These are phyloP conservation scores for Cephus cinctus DNA, from an alignment of 1,140 invertebrate species.

Conservation along the genomic window DNA sequence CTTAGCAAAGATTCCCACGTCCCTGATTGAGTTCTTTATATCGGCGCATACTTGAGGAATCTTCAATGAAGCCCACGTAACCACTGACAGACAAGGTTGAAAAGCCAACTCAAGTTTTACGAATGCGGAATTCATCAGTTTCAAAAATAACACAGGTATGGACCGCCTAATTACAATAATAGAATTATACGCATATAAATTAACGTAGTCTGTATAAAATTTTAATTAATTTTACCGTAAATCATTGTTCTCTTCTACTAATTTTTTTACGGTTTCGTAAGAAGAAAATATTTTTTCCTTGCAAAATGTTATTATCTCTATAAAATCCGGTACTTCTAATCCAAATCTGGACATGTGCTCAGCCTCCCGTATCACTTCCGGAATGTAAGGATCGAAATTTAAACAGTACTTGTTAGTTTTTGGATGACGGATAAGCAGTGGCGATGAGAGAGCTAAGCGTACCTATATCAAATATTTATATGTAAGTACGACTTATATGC, in stretches of 20 bases:
- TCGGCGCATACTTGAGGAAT: constrained; percentile 65
- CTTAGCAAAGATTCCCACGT: constrained; percentile 71
- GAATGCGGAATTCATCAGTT: constrained; percentile 67
- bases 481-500: constrained; percentile 27
- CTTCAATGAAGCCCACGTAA: constrained; percentile 80
- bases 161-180: constrained; percentile 26
- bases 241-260: constrained; percentile 61
- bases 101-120: constrained; percentile 69
- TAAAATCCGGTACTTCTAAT: constrained; percentile 64
- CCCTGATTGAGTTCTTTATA: constrained; percentile 60
- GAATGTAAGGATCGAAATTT: constrained; percentile 70
- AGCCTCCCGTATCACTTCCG: constrained; percentile 69
- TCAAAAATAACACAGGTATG: constrained; percentile 66
- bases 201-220: neutral
- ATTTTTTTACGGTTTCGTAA: constrained; percentile 59
- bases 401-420: constrained; percentile 61
- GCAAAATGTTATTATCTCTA: constrained; percentile 65
- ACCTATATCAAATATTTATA: constrained; percentile 52
- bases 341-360: constrained; percentile 71
- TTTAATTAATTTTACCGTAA: constrained; percentile 39
- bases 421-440: constrained; percentile 61
- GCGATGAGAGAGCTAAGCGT: constrained; percentile 59
- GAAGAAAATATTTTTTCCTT: constrained; percentile 65
- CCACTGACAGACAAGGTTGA: constrained; percentile 72
- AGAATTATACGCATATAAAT: neutral